A percentile compares a stretch with the other conserved stretches of the same genome.
These are phyloP conservation scores for Megaceryle maxima DNA, from an alignment of 2,113 vertebrate species.

Conservation along the genomic window DNA sequence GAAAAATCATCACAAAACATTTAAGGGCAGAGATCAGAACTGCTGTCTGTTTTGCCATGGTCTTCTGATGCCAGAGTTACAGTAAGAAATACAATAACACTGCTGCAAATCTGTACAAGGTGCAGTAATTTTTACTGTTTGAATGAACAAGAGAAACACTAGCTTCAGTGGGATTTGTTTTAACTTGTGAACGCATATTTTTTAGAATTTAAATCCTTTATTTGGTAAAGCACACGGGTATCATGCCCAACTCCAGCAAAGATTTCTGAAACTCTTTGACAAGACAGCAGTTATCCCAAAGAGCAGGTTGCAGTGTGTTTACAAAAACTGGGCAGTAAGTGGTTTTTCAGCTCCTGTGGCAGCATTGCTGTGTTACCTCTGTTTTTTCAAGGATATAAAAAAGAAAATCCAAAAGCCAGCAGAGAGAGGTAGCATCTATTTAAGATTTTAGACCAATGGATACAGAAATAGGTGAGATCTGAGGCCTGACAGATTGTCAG, in stretches of 20 bases:
- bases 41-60: not conserved
- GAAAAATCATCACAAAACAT: not conserved
- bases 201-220: not conserved
- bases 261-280: not conserved
- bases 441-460: not conserved
- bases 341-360: not conserved
- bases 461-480: not conserved
- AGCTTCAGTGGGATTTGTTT: not conserved
- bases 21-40: not conserved
- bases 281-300: not conserved
- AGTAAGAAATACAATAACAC: not conserved
- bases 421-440: not conserved
- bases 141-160: not conserved
- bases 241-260: rapidly evolving
- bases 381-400: not conserved
- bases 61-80: not conserved
- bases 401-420: not conserved
- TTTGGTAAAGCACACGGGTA: rapidly evolving
- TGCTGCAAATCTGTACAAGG: not conserved
- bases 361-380: not conserved
- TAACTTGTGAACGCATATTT: not conserved
- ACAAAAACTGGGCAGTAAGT: not conserved
- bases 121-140: not conserved
- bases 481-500: not conserved
- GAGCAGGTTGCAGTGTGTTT: not conserved